Percentiles rank a stretch among this genome's conserved stretches.
These are phyloP conservation scores for Corydoras maculifer DNA, from an alignment of 2,113 vertebrate genomes.

Conservation along the genomic window DNA sequence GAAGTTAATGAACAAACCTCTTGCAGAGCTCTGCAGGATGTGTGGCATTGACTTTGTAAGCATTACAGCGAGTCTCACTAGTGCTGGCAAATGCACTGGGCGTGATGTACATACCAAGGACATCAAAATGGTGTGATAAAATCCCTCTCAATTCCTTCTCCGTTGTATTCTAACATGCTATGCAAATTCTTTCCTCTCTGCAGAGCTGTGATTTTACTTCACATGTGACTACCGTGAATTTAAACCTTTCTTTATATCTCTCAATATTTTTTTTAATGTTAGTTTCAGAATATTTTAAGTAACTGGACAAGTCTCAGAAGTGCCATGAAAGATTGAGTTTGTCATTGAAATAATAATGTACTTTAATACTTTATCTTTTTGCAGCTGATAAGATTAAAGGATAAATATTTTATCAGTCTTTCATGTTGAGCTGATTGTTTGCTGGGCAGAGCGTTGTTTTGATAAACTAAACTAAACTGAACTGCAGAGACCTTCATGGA, in stretches of 20 bases:
- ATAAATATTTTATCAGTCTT: slow-evolving; percentile 58
- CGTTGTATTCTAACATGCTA: slow-evolving; percentile 84
- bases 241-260: slow-evolving; percentile 76
- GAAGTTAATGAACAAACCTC: slow-evolving; percentile 27
- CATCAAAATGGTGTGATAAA: slow-evolving; percentile 62
- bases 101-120: slow-evolving; percentile 61
- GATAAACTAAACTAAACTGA: too few species aligned
- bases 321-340: slow-evolving; percentile 57
- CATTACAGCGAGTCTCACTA: slow-evolving; percentile 54
- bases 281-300: slow-evolving; percentile 58
- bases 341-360: slow-evolving; percentile 44
- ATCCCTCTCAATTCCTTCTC: slow-evolving; percentile 62
- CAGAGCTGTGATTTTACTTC: slow-evolving; percentile 67
- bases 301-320: slow-evolving; percentile 42
- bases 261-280: slow-evolving; percentile 66
- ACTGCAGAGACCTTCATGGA: too few species aligned
- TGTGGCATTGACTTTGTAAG: slow-evolving; percentile 50
- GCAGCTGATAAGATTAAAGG: slow-evolving; percentile 70
- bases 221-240: slow-evolving; percentile 73
- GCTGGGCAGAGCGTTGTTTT: too few species aligned
- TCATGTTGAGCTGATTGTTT: too few species aligned
- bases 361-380: slow-evolving; percentile 77
- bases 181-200: slow-evolving; percentile 81
- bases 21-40: slow-evolving; percentile 29
- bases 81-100: slow-evolving; percentile 54